Evolutionary conservation across 2,888 invertebrate genomes (phyloP), one percentile per base, ranked within the genome.

Genomic region (Euplexia lucipara): DNA sequence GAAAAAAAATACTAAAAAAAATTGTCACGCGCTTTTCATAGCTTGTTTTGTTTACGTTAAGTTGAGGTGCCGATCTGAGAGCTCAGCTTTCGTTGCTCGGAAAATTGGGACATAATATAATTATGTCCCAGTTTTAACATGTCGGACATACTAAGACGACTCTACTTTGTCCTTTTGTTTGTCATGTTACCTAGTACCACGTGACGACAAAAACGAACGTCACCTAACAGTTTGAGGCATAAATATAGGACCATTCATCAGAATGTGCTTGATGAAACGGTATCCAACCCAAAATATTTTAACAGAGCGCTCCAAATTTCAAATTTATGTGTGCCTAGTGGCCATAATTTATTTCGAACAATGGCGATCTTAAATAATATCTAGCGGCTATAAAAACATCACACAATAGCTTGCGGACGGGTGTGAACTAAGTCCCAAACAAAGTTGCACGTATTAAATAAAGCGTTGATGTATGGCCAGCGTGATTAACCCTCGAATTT

Each of bases 401-500:
- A 60, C 63, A 76, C 70, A 80, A 81, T 79, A 70, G 76, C 51
- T 57, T 30, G 37, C 42, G 65, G 65, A 78, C 26, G 79, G 76
- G 81, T 68, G 75, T 73, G 72, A 85, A 84, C 83, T 83, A 88
- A 88, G 87, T 84, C 86, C 85, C 83, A 84, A 86, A 86, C 85
- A 89, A 90, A 90, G 86, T 90, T 88, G 83, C 82, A 76, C 84
- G 88, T 89, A 91, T 91, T 90, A 91, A 90, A 91, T 91, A 88
- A 90, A 88, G 89, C 90, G 90, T 85, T 92, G 90, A 92, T 89
- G 86, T 90, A 90, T 88, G 84, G 85, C 85, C 82, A 83, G 81
- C 87, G 90, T 90, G 92, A 92, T 92, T 91, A 93, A 92, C 92
- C 91, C 91, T 88, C 89, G 88, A 88, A 90, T 88, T 91, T 90